Conservation (phyloP, 2,888 invertebrate genomes). For the Netelia virgata region DNA sequence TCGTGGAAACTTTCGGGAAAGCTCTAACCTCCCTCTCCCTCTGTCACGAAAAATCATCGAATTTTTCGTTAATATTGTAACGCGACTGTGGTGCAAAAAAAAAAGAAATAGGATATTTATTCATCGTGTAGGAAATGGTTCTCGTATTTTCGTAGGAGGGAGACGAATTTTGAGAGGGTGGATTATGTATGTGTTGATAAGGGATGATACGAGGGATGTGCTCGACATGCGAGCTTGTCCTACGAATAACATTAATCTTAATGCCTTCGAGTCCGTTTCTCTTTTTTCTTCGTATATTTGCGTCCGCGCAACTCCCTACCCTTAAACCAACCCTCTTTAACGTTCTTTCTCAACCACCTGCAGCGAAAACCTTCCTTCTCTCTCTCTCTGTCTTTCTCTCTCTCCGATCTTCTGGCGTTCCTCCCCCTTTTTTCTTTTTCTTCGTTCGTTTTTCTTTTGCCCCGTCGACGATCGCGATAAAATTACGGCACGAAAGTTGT, state of each 20-base stretch:
- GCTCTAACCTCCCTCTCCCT: too few species aligned
- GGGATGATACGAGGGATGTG: not conserved
- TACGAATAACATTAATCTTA: conserved; percentile 41
- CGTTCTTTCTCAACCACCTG: conserved; percentile 1
- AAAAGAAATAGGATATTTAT: too few species aligned
- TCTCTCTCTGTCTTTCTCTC: not conserved
- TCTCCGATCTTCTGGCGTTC: not conserved
- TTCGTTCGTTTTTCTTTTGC: not conserved
- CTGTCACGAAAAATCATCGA: too few species aligned
- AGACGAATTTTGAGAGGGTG: too few species aligned
- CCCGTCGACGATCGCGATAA: conserved; percentile 10
- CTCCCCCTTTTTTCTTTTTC: not conserved
- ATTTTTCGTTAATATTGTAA: too few species aligned
- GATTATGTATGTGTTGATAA: too few species aligned
- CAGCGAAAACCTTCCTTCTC: conserved; percentile 6
- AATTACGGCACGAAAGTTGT: conserved; percentile 21
- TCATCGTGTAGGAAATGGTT: too few species aligned
- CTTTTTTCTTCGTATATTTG: not conserved
- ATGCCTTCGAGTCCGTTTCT: conserved; percentile 26
- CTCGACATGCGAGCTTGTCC: conserved; percentile 18
- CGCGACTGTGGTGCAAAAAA: too few species aligned
- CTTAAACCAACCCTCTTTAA: not conserved
- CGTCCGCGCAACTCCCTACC: not conserved
- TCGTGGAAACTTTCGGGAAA: conserved; percentile 15
- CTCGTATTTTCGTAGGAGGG: too few species aligned